Evolutionary conservation across 2,797 vertebrate genomes (phyloP).

Genomic region (Paguma larvata): DNA sequence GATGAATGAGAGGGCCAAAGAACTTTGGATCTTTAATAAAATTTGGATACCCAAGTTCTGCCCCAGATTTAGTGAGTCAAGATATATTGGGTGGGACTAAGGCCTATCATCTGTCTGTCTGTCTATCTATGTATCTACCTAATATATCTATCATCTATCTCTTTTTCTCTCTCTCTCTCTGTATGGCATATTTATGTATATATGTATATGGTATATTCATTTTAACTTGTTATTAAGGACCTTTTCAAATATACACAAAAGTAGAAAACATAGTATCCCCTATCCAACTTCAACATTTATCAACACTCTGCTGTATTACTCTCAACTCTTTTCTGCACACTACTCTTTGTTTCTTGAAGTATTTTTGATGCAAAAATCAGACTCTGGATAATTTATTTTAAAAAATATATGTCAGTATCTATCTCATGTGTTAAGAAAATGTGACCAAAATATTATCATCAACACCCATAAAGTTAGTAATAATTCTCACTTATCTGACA

Average conservation of each 20-base stretch:
- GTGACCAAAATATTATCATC: background rate
- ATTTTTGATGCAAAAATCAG: constrained; percentile 15
- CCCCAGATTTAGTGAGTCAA: background rate
- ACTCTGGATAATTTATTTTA: background rate
- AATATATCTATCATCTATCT: background rate
- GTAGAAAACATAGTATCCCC: background rate
- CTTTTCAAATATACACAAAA: constrained; percentile 44
- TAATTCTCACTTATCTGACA: constrained; percentile 35
- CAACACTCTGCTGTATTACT: background rate
- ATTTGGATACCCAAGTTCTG: background rate
- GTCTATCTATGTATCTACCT: background rate
- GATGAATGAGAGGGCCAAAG: constrained; percentile 15
- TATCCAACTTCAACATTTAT: constrained; percentile 24
- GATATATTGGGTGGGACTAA: background rate
- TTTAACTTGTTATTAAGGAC: constrained; percentile 16
- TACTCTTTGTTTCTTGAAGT: background rate
- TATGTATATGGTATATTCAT: background rate
- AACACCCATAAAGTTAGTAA: background rate
- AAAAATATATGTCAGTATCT: constrained; percentile 8
- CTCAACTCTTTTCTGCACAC: background rate
- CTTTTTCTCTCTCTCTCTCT: background rate
- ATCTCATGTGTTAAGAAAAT: constrained; percentile 45
- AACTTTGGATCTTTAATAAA: constrained; percentile 31
- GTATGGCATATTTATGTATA: background rate
- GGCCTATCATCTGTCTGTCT: background rate